phyloP scores from a whole-genome alignment of 92 coral and sea anemone genomes.

The Porites rus region DNA sequence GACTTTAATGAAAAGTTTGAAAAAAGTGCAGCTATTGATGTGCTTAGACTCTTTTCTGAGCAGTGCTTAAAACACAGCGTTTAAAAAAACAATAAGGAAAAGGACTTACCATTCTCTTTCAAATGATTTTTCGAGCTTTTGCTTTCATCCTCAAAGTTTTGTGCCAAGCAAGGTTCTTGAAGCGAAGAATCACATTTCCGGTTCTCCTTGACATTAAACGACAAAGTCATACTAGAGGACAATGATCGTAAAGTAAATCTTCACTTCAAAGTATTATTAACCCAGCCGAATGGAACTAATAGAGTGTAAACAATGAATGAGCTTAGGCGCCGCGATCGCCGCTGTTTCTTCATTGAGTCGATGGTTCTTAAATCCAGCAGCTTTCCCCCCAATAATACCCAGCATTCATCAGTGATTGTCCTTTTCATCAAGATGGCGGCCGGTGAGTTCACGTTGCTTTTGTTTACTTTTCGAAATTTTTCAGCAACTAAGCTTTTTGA shows the following conservation, averaged over 20 bases:
- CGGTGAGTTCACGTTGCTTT: conserved; percentile 19
- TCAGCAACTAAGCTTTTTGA: neutral
- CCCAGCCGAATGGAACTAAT: neutral
- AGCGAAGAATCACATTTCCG: conserved; percentile 6
- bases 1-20: too few species aligned
- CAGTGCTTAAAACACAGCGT: too few species aligned
- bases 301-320: neutral
- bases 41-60: too few species aligned
- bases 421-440: conserved; percentile 42
- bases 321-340: too few species aligned
- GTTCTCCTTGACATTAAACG: neutral
- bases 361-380: neutral
- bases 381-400: neutral
- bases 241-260: neutral
- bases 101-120: conserved; percentile 6
- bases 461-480: neutral
- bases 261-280: neutral
- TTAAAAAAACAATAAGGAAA: neutral
- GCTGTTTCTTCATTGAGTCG: neutral
- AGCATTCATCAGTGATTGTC: neutral
- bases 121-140: neutral
- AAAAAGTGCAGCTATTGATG: too few species aligned
- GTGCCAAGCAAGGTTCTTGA: neutral
- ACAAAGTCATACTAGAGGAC: conserved; percentile 5
- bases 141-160: neutral